Evolutionary conservation across 2,888 invertebrate genomes (phyloP).

Genomic region (Campoletis raptor): DNA sequence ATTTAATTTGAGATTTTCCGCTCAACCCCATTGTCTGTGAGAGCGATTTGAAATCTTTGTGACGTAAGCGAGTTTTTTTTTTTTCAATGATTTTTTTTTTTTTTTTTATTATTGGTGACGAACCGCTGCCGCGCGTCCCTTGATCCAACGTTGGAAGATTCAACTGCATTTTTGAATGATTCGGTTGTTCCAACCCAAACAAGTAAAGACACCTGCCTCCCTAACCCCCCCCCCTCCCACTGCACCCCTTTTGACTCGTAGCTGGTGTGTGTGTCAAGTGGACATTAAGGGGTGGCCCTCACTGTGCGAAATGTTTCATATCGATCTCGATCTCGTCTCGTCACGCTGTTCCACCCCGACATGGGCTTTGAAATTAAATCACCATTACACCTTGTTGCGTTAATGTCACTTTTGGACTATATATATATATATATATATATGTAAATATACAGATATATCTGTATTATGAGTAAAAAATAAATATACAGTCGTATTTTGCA

Average conservation of each 20-base stretch:
- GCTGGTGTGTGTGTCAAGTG: constrained; percentile 78
- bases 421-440: background rate
- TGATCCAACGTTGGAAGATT: background rate
- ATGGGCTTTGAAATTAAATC: constrained; percentile 79
- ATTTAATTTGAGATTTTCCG: too few species aligned
- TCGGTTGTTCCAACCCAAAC: too few species aligned
- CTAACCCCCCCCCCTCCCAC: constrained; percentile 46
- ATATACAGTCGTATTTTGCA: constrained; percentile 1
- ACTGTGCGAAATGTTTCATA: constrained; percentile 59
- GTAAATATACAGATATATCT: background rate
- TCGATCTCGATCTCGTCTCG: constrained; percentile 75
- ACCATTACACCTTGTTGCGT: constrained; percentile 78
- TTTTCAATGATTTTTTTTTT: too few species aligned
- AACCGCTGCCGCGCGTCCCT: too few species aligned
- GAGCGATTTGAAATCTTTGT: too few species aligned
- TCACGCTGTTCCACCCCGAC: constrained; percentile 56
- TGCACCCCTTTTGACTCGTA: constrained; percentile 48
- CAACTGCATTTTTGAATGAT: background rate
- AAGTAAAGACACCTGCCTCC: constrained; percentile 61
- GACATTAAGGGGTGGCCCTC: constrained; percentile 77
- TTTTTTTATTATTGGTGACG: too few species aligned
- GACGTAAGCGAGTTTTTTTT: too few species aligned
- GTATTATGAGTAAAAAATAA: background rate
- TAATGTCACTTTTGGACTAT: constrained; percentile 64
- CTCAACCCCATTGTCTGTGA: too few species aligned